A percentile compares a stretch with the other conserved stretches of the same genome.
phyloP scores from a whole-genome alignment of 2,888 invertebrate species.

The Pyrgus malvae region DNA sequence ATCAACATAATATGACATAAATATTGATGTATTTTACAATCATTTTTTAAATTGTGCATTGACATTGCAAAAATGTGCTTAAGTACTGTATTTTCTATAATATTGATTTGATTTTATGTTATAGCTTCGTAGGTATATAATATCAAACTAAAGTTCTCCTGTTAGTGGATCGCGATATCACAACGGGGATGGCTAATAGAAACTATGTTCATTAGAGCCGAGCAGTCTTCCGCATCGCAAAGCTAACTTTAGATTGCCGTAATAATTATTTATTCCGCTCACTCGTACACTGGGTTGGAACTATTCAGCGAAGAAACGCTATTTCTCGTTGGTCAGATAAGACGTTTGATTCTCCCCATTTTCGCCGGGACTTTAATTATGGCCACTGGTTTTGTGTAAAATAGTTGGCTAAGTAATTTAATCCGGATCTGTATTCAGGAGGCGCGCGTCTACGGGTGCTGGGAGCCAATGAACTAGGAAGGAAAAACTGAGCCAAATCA shows the following conservation, averaged over 20 bases:
- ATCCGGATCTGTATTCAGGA: slow-evolving; percentile 75
- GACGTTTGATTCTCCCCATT: slow-evolving; percentile 79
- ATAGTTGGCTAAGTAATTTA: slow-evolving; percentile 80
- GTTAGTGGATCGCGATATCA: not conserved
- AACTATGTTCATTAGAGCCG: slow-evolving; percentile 68
- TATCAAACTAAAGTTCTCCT: not conserved
- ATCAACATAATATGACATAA: not conserved
- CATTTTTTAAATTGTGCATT: too few species aligned
- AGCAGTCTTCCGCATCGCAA: slow-evolving; percentile 49
- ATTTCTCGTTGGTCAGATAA: slow-evolving; percentile 80
- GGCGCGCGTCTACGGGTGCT: slow-evolving; percentile 52
- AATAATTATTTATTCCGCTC: slow-evolving; percentile 81
- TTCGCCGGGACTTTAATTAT: slow-evolving; percentile 79
- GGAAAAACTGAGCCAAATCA: slow-evolving; percentile 48
- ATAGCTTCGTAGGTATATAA: too few species aligned
- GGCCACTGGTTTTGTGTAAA: slow-evolving; percentile 80
- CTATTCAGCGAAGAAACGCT: slow-evolving; percentile 79
- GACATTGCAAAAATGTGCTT: too few species aligned
- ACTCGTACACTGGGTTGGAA: slow-evolving; percentile 67
- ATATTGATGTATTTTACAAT: not conserved
- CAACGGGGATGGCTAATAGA: slow-evolving; percentile 47
- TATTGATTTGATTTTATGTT: not conserved
- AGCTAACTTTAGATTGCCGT: slow-evolving; percentile 72
- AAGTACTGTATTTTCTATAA: not conserved
- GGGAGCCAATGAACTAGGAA: slow-evolving; percentile 43